Evolutionary conservation across 2,888 invertebrate genomes (phyloP).

Genomic region (Chorisops tibialis): DNA sequence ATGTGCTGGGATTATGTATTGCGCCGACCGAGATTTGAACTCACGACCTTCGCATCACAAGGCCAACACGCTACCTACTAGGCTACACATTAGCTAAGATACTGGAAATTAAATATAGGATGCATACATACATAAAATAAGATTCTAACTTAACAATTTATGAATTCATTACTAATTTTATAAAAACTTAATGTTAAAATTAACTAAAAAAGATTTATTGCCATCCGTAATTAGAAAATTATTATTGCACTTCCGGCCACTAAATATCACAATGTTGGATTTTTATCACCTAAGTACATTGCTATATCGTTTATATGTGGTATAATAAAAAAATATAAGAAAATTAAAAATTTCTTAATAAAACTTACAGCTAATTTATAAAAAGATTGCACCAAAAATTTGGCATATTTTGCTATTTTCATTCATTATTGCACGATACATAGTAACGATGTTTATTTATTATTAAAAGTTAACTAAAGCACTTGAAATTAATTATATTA

Average conservation of each 20-base stretch:
- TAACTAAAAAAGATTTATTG: conserved; percentile 17
- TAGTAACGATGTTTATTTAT: conserved; percentile 9
- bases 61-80: too few relatives aligned
- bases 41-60: too few relatives aligned
- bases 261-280: conserved; percentile 32
- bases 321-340: conserved; percentile 8
- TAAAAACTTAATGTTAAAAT: not conserved
- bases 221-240: conserved; percentile 23
- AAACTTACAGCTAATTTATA: not conserved
- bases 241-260: conserved; percentile 34
- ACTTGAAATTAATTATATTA: not conserved
- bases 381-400: conserved; percentile 21
- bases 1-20: too few relatives aligned
- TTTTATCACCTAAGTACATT: not conserved
- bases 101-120: too few relatives aligned
- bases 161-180: not conserved
- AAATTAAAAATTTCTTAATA: not conserved
- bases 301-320: not conserved
- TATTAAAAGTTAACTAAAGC: not conserved
- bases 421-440: conserved; percentile 15
- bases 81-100: too few relatives aligned
- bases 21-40: too few relatives aligned
- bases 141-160: too few relatives aligned
- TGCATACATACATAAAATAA: too few relatives aligned
- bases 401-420: conserved; percentile 3